Evolutionary conservation across 30 jellyfish, hydroid and myxozoan genomes (phyloP).

Genomic region (Cassiopea xamachana): DNA sequence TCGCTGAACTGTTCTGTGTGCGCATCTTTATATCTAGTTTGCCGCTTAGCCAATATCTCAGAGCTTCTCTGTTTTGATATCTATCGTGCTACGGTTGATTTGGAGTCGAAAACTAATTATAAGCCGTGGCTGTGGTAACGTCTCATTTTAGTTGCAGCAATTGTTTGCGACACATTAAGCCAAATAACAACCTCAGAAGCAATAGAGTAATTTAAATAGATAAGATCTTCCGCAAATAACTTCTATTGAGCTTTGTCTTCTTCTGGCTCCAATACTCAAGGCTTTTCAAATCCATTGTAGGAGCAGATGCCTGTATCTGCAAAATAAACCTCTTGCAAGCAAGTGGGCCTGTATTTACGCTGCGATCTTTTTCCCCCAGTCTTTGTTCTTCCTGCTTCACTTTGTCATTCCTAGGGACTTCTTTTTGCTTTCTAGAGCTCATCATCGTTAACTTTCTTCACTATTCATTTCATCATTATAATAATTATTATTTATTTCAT

Average conservation of each 20-base stretch:
- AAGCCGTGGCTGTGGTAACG: neutral
- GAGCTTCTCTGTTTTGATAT: neutral
- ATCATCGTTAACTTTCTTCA: too few species aligned
- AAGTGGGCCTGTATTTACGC: too few species aligned
- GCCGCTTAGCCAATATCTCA: neutral
- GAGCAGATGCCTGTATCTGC: neutral
- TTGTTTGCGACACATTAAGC: neutral
- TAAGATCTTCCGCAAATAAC: neutral
- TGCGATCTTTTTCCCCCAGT: too few species aligned
- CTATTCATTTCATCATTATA: too few species aligned
- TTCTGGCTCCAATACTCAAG: neutral
- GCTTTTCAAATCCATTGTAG: neutral
- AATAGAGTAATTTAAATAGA: neutral
- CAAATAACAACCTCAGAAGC: neutral
- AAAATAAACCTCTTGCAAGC: too few species aligned
- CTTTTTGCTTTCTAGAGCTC: too few species aligned
- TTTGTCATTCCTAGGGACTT: too few species aligned
- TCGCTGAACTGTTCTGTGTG: too few species aligned
- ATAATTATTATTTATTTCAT: too few species aligned
- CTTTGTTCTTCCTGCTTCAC: too few species aligned
- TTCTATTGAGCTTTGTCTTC: neutral
- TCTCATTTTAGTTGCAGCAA: neutral
- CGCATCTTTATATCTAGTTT: too few species aligned
- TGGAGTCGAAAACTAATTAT: neutral
- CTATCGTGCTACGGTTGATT: neutral